Percentiles rank a stretch among this genome's conserved stretches.
phyloP scores from a whole-genome alignment of 2,797 vertebrate genomes.

The Antennarius maculatus region DNA sequence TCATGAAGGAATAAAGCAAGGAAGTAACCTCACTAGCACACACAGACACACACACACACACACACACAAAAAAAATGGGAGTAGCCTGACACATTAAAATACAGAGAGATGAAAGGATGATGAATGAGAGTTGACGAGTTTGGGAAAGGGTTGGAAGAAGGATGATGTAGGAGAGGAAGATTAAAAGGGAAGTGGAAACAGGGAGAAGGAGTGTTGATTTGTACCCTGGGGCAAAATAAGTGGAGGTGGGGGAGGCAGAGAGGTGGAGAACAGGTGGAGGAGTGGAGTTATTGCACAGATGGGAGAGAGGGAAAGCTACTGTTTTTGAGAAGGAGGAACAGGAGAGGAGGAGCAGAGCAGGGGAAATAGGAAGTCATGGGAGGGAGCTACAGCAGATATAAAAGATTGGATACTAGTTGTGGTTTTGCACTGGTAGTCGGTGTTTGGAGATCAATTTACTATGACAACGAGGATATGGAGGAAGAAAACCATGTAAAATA shows the following conservation, averaged over 20 bases:
- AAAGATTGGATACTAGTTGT: no score
- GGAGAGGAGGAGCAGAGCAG: not conserved
- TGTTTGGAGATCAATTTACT: no score
- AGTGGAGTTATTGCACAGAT: conserved; percentile 5
- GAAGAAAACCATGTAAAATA: conserved; percentile 13
- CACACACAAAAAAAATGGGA: conserved; percentile 3
- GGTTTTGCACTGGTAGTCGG: no score
- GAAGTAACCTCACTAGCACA: no score
- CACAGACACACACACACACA: no score
- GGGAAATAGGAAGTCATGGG: not conserved
- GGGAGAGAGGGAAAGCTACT: conserved; percentile 4
- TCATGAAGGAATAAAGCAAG: not conserved
- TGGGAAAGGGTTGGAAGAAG: conserved; percentile 5
- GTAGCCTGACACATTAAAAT: conserved; percentile 27
- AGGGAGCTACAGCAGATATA: not conserved
- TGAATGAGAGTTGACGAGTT: conserved; percentile 35
- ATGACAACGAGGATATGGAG: not conserved
- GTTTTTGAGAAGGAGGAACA: not conserved
- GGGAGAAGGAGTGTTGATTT: conserved; percentile 39
- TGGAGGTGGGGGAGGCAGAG: conserved; percentile 29
- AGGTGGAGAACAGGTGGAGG: conserved; percentile 13
- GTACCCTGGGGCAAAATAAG: conserved; percentile 20
- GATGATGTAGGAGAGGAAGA: conserved; percentile 40
- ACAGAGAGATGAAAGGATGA: conserved; percentile 24
- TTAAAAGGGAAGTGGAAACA: conserved; percentile 39